These are phyloP conservation scores for Linepithema humile DNA, from an alignment of 1,140 invertebrate genomes.

Conservation along the genomic window DNA sequence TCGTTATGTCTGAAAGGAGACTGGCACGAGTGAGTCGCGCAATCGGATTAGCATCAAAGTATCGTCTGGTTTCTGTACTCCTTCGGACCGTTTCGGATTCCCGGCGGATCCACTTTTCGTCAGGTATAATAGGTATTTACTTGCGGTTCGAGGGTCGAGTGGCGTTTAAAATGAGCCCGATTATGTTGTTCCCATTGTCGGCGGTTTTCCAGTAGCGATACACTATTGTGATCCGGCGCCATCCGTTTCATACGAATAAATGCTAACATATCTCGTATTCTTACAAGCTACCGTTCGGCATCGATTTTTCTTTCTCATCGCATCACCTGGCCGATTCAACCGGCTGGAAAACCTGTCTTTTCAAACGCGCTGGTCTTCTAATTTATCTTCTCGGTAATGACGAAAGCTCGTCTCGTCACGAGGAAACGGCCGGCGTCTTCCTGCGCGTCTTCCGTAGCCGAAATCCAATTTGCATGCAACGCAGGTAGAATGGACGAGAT, in stretches of 20 bases:
- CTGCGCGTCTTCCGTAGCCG: slow-evolving; percentile 71
- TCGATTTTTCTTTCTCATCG: slow-evolving; percentile 36
- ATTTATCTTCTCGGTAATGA: slow-evolving; percentile 31
- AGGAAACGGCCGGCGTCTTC: slow-evolving; percentile 34
- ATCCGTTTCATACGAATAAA: background rate
- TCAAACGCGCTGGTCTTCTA: slow-evolving; percentile 42
- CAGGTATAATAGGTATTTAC: slow-evolving; percentile 28
- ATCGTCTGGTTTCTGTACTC: slow-evolving; percentile 1
- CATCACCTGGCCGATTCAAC: slow-evolving; percentile 9
- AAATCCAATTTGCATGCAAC: slow-evolving; percentile 82
- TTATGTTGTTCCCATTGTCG: slow-evolving; percentile 51
- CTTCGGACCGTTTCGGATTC: background rate
- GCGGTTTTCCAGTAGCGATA: slow-evolving; percentile 50
- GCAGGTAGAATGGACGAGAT: slow-evolving; percentile 78
- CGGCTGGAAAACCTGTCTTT: slow-evolving; percentile 3
- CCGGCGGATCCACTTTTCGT: background rate
- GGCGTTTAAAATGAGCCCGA: slow-evolving; percentile 31
- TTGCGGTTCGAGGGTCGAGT: background rate
- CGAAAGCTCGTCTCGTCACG: slow-evolving; percentile 45
- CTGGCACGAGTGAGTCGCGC: slow-evolving; percentile 51
- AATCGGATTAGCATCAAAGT: slow-evolving; percentile 56
- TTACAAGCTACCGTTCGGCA: background rate
- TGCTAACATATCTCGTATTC: background rate
- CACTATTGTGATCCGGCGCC: slow-evolving; percentile 30
- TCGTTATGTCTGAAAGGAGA: slow-evolving; percentile 49